These are phyloP conservation scores for Centropus bengalensis DNA, from an alignment of 2,113 vertebrate genomes.

Conservation along the genomic window DNA sequence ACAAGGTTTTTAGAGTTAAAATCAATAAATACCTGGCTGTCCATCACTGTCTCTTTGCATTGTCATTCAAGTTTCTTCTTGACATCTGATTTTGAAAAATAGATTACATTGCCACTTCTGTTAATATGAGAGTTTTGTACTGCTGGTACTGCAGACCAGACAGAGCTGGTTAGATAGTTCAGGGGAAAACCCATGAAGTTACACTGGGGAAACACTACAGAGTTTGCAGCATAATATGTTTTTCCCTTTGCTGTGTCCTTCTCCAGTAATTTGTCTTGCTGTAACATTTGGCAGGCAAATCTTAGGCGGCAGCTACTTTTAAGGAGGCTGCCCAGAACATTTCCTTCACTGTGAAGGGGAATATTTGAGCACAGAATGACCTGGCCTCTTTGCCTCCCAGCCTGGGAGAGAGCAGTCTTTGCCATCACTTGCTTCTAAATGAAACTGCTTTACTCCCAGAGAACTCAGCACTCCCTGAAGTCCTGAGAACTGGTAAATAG, in stretches of 20 bases:
- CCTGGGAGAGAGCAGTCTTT: not conserved
- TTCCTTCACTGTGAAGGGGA: not conserved
- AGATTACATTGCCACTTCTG: not conserved
- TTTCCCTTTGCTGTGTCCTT: not conserved
- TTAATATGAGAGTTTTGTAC: not conserved
- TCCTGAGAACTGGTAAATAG: slow-evolving; percentile 16
- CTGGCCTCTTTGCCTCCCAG: not conserved
- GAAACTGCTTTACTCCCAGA: not conserved
- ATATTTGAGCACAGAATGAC: fast-evolving
- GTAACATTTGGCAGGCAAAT: not conserved
- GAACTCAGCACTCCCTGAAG: not conserved
- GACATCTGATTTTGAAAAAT: not conserved
- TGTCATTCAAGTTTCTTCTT: not conserved
- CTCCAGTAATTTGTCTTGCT: not conserved
- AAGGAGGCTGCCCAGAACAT: not conserved
- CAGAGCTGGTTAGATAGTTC: not conserved
- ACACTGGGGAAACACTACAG: not conserved
- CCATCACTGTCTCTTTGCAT: not conserved
- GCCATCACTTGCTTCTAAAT: not conserved
- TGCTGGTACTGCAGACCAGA: not conserved
- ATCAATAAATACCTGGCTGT: not conserved
- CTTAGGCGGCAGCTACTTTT: not conserved
- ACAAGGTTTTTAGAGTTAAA: not conserved
- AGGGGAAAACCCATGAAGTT: not conserved
- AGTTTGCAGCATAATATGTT: not conserved